These are phyloP conservation scores for Epinotia ramella DNA, from an alignment of 2,888 invertebrate genomes.

Conservation along the genomic window DNA sequence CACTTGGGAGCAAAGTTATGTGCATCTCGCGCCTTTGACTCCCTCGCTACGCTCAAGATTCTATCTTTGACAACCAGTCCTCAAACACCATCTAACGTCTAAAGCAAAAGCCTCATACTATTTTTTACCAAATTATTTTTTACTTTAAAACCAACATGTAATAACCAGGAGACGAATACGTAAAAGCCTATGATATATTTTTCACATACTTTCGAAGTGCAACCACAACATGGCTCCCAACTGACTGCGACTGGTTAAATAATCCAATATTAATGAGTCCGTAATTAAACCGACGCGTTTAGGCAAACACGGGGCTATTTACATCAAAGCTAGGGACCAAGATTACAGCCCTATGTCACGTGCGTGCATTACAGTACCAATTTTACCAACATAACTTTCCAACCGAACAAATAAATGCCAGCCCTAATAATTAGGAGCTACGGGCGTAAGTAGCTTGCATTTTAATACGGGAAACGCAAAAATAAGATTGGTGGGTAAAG, in stretches of 20 bases:
- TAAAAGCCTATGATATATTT: too few species aligned
- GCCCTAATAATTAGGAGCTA: constrained; percentile 45
- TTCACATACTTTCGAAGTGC: constrained; percentile 47
- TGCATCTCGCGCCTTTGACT: too few species aligned
- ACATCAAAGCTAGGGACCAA: constrained; percentile 79
- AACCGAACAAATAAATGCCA: not conserved
- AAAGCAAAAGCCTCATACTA: too few species aligned
- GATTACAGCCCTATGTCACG: constrained; percentile 81
- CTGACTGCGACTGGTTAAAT: constrained; percentile 65
- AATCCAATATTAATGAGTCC: constrained; percentile 82
- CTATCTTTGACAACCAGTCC: too few species aligned
- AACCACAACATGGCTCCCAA: constrained; percentile 49
- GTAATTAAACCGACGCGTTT: constrained; percentile 80
- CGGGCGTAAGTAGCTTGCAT: constrained; percentile 49
- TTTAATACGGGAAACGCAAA: constrained; percentile 36
- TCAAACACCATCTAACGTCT: too few species aligned
- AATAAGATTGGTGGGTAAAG: constrained; percentile 57
- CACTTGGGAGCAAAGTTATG: too few species aligned
- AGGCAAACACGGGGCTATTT: constrained; percentile 77
- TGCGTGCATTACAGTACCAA: constrained; percentile 68
- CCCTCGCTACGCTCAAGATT: too few species aligned
- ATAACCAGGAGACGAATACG: too few species aligned
- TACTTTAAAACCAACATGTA: not conserved
- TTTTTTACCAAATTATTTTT: not conserved
- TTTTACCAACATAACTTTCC: constrained; percentile 53